A percentile compares a stretch with the other conserved stretches of the same genome.
phyloP scores from a whole-genome alignment of 2,113 vertebrate genomes.

The Coracopsis vasa region DNA sequence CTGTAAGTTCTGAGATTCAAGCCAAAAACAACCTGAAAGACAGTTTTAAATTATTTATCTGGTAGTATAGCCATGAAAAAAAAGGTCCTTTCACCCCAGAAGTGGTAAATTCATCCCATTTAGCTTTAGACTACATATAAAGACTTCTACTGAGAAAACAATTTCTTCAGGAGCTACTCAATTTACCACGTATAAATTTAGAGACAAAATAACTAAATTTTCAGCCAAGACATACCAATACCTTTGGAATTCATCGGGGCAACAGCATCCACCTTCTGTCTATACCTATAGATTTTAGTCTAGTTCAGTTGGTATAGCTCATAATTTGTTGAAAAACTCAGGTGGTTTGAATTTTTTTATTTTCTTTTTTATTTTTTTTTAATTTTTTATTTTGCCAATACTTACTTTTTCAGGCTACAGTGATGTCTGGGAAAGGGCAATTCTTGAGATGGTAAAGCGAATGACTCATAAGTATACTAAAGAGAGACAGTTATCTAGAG shows the following conservation, averaged over 20 bases:
- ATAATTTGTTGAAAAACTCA: not conserved
- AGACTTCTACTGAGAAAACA: slow-evolving; percentile 39
- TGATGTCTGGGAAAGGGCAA: not conserved
- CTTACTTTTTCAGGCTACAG: not conserved
- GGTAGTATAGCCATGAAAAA: slow-evolving; percentile 61
- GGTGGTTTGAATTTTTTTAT: not conserved
- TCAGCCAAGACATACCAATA: slow-evolving; percentile 12
- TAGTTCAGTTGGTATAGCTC: not conserved
- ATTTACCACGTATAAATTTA: slow-evolving; percentile 45
- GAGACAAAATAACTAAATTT: slow-evolving; percentile 22
- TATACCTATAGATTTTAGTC: not conserved
- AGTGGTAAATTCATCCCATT: slow-evolving; percentile 64
- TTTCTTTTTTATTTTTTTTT: not conserved
- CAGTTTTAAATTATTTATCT: slow-evolving; percentile 68
- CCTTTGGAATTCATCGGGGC: not conserved
- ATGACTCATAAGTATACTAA: not conserved
- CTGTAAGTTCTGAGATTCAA: slow-evolving; percentile 29
- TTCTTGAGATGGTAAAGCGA: not conserved
- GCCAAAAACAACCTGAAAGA: slow-evolving; percentile 10
- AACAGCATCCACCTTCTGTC: not conserved
- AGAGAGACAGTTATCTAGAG: not conserved
- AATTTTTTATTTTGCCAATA: not conserved
- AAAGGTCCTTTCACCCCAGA: slow-evolving; percentile 56
- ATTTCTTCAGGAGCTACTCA: slow-evolving; percentile 22
- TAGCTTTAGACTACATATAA: slow-evolving; percentile 59